Conservation (phyloP, 2,113 vertebrate species). For the Addax nasomaculatus region DNA sequence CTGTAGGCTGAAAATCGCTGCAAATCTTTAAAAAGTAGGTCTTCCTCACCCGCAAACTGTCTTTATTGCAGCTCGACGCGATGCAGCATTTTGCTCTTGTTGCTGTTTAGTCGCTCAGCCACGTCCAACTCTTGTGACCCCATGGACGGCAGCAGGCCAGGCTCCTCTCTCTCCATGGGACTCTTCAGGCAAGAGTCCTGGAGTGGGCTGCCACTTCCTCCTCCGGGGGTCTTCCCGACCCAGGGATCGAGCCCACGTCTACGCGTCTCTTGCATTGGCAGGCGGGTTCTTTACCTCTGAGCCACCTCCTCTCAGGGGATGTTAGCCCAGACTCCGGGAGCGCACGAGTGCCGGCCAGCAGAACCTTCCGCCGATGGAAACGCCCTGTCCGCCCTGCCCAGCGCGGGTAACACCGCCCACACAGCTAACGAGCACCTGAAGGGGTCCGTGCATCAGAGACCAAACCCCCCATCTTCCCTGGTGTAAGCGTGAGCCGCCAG, state of each 20-base stretch:
- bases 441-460: not conserved
- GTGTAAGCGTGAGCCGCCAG: not conserved
- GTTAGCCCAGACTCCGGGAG: accelerated
- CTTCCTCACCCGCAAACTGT: not conserved
- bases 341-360: accelerated
- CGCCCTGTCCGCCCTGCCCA: accelerated
- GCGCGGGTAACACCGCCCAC: accelerated
- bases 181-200: accelerated
- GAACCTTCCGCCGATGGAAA: accelerated
- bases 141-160: not conserved
- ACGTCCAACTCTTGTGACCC: not conserved
- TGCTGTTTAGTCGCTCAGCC: not conserved
- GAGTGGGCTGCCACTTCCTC: not conserved
- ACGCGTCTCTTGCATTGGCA: accelerated
- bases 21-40: not conserved
- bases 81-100: no score
- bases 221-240: not conserved
- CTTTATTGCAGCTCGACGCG: not conserved
- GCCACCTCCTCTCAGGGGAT: not conserved
- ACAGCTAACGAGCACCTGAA: accelerated
- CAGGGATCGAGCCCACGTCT: not conserved
- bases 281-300: not conserved
- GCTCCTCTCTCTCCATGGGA: not conserved
- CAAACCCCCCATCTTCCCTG: not conserved
- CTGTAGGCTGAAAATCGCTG: not conserved